Evolutionary conservation across 2,888 invertebrate genomes (phyloP), one percentile per base, ranked within the genome.

Genomic region (Alentia gelatinosa): DNA sequence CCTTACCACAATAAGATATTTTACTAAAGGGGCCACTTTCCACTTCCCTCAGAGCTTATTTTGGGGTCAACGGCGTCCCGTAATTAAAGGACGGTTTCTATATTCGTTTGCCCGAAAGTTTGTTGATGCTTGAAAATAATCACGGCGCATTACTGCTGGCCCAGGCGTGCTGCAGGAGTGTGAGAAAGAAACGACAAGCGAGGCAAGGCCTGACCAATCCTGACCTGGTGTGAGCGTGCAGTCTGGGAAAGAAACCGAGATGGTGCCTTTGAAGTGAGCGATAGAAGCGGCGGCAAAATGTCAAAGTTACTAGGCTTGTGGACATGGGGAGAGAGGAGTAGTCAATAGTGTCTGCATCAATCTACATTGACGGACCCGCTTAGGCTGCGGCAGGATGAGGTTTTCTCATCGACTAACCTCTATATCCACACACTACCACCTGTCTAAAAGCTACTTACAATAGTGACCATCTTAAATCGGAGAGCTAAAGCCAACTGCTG

Each of bases 71-170:
- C 26, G 5, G 68, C 68, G 30, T 26, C 4, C 30, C 68, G 68
- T 68, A 68, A 68, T 68, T 68, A 68, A 68, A 68, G 68, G 68
- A 19, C 68, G 68, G n/a, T 30, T 68, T 68, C 68, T 68, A 68
- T 30, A 68, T 68, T 1, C 26, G 68, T 1, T 26, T 30, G 68
- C 30, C 1, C 30, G 4, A 9, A 68, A 68, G 68, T 68, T 68
- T 68, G 68, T 68, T 68, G 68, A 68, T 68, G 68, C 68, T 68
- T 68, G 68, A 68, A 68, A 68, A 68, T 68, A 68, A 68, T 68
- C 68, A 68, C 23, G 68, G 23, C 68, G 12, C 68, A 68, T 68
- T 68, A 30, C 68, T 68, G 30, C n/a, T n/a, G n/a, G n/a, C n/a
- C n/a, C n/a, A n/a, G n/a, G n/a, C n/a, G n/a, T n/a, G n/a, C n/a